Conservation (phyloP, 1,140 invertebrate genomes). For the Trachelipus rathkii region DNA sequence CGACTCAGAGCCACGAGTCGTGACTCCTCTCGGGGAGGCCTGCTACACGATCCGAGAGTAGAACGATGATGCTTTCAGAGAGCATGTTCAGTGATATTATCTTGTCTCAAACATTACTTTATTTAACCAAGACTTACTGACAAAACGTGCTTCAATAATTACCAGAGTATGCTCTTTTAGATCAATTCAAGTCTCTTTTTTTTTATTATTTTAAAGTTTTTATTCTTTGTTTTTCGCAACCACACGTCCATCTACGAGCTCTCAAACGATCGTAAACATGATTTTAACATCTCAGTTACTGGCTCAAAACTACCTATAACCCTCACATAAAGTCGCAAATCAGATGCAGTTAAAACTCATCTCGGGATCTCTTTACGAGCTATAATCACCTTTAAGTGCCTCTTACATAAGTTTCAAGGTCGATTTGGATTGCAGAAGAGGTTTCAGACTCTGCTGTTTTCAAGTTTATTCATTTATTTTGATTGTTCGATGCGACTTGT, state of each 20-base stretch:
- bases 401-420: constrained; percentile 4
- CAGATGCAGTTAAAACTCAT: neutral
- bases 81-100: too few relatives aligned
- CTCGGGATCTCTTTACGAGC: neutral
- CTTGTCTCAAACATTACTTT: too few relatives aligned
- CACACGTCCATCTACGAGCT: constrained; percentile 2
- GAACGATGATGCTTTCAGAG: too few relatives aligned
- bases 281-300: constrained; percentile 13
- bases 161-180: neutral
- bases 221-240: constrained; percentile 3
- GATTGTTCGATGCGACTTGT: constrained; percentile 7
- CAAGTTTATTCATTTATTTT: constrained; percentile 10
- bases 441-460: neutral
- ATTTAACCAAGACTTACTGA: too few relatives aligned
- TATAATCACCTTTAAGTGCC: constrained; percentile 12
- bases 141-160: too few relatives aligned
- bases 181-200: neutral
- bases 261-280: neutral
- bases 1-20: too few relatives aligned
- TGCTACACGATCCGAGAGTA: too few relatives aligned
- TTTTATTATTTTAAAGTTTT: neutral
- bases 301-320: constrained; percentile 9
- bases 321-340: constrained; percentile 7
- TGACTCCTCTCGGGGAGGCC: too few relatives aligned
- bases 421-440: neutral